phyloP scores from a whole-genome alignment of 2,888 invertebrate species.

The Podabrus alpinus region DNA sequence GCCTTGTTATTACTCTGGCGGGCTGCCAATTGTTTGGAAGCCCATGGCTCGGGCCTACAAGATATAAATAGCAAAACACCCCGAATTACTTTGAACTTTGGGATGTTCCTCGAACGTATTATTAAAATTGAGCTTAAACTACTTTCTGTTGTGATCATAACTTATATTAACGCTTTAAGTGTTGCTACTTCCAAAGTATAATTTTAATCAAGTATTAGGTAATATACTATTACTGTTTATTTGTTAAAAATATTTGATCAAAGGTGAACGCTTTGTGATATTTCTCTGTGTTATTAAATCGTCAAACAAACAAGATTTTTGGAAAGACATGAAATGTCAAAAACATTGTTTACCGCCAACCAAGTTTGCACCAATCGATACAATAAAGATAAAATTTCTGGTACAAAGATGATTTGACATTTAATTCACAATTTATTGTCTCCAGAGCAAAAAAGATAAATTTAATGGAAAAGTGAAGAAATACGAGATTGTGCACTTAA shows the following conservation, averaged over 20 bases:
- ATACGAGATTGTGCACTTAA: too few relatives aligned
- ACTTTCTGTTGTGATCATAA: not conserved
- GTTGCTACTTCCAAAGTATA: constrained; percentile 27
- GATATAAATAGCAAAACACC: constrained; percentile 65
- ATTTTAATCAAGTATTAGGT: not conserved
- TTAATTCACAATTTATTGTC: not conserved
- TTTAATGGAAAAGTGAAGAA: too few relatives aligned
- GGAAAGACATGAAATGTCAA: too few relatives aligned
- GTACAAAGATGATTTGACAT: not conserved
- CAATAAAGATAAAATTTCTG: too few relatives aligned
- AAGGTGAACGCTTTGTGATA: not conserved
- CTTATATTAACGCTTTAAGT: constrained; percentile 17
- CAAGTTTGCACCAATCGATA: too few relatives aligned
- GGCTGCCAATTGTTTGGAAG: constrained; percentile 74
- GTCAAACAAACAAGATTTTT: too few relatives aligned
- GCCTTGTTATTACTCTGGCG: constrained; percentile 64
- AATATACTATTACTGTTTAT: not conserved
- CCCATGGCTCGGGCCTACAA: constrained; percentile 68
- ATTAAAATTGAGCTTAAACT: constrained; percentile 34
- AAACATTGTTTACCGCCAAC: too few relatives aligned
- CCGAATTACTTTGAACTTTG: constrained; percentile 51
- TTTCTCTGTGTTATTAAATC: not conserved
- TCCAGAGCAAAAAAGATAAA: not conserved
- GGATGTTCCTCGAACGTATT: constrained; percentile 51
- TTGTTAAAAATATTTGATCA: not conserved